A percentile compares a stretch with the other conserved stretches of the same genome.
These are phyloP conservation scores for Drosophila stalkeri DNA, from an alignment of 2,888 invertebrate genomes.

Conservation along the genomic window DNA sequence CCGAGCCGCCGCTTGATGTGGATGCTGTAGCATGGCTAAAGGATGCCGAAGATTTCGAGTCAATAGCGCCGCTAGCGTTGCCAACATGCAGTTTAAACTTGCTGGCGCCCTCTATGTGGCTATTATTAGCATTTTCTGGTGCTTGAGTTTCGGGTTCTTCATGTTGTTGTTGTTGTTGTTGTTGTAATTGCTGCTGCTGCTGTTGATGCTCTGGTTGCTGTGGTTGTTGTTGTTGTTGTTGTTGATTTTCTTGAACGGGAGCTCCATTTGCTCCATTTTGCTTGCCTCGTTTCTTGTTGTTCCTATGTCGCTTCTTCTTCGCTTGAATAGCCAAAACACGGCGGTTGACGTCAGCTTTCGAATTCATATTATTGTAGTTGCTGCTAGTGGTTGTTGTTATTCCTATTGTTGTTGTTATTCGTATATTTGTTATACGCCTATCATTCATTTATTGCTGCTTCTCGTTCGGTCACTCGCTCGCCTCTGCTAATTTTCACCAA, in stretches of 20 bases:
- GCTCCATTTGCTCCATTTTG: slow-evolving; percentile 85
- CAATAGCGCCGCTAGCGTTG: slow-evolving; percentile 52
- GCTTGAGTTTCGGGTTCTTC: slow-evolving; percentile 50
- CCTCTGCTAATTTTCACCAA: slow-evolving; percentile 55
- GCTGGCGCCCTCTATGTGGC: slow-evolving; percentile 59
- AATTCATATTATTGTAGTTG: slow-evolving; percentile 88
- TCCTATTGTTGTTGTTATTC: slow-evolving; percentile 28
- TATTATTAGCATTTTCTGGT: slow-evolving; percentile 84
- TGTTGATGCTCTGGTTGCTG: slow-evolving; percentile 4
- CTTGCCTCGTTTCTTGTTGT: slow-evolving; percentile 93
- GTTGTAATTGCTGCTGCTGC: not conserved
- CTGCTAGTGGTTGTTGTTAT: slow-evolving; percentile 35
- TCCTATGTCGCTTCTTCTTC: slow-evolving; percentile 96
- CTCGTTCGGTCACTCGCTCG: slow-evolving; percentile 25
- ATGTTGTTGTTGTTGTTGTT: slow-evolving; percentile 4
- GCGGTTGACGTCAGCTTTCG: slow-evolving; percentile 96
- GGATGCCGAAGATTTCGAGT: slow-evolving; percentile 47
- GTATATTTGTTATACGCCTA: slow-evolving; percentile 24
- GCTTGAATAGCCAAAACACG: slow-evolving; percentile 96
- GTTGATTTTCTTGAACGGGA: slow-evolving; percentile 55
- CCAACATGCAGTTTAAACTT: slow-evolving; percentile 41
- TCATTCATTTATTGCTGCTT: slow-evolving; percentile 26
- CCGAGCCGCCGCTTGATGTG: slow-evolving; percentile 68
- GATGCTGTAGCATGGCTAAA: slow-evolving; percentile 74
- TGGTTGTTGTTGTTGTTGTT: slow-evolving; percentile 50